phyloP scores from a whole-genome alignment of 2,113 vertebrate species.

The Ophthalmolycus amberensis region DNA sequence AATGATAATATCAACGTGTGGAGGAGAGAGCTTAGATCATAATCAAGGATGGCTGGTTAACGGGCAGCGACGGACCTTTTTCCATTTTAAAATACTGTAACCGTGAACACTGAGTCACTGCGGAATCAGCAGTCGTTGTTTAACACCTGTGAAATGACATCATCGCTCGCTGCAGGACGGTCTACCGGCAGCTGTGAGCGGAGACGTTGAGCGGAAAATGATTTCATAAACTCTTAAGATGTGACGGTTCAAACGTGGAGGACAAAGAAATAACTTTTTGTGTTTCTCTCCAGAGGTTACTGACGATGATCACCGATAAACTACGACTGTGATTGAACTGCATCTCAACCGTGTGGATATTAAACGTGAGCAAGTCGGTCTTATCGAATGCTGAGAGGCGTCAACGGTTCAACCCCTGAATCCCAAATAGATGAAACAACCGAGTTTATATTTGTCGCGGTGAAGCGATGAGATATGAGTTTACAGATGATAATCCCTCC shows the following conservation, averaged over 20 bases:
- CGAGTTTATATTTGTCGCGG: too few species aligned
- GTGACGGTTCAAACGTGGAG: too few species aligned
- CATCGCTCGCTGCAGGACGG: background rate
- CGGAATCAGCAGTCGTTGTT: conserved; percentile 27
- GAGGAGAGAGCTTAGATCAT: conserved; percentile 49
- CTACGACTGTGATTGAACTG: too few species aligned
- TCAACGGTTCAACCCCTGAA: too few species aligned
- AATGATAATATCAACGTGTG: conserved; percentile 75
- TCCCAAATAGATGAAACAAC: too few species aligned
- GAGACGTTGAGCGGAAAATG: too few species aligned
- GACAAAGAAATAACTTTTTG: too few species aligned
- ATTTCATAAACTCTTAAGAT: background rate
- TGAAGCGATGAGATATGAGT: too few species aligned
- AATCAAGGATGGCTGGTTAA: conserved; percentile 66
- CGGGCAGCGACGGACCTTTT: conserved; percentile 40
- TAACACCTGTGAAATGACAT: conserved; percentile 8
- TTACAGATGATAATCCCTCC: too few species aligned
- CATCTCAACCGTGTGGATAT: background rate
- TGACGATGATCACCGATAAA: too few species aligned
- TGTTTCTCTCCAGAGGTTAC: too few species aligned
- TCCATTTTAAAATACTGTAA: conserved; percentile 41
- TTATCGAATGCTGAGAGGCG: too few species aligned
- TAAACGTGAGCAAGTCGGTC: background rate
- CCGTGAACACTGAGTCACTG: conserved; percentile 27
- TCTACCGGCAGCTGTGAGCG: background rate